phyloP scores from a whole-genome alignment of 2,113 vertebrate genomes.

The Xiphophorus couchianus region DNA sequence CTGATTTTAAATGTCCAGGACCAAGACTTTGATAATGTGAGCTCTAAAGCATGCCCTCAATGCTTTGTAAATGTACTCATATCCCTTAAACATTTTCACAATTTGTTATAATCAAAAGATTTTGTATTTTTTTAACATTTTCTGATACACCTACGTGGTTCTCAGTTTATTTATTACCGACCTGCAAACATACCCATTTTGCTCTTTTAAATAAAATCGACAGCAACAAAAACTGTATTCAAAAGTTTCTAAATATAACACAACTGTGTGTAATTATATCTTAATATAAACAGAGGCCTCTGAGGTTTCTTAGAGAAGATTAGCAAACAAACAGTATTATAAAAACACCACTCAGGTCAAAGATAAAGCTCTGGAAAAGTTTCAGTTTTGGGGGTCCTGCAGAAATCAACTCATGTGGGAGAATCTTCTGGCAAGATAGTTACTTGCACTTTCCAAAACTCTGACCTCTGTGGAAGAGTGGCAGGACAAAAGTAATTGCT shows the following conservation, averaged over 20 bases:
- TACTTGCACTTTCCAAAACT: background rate
- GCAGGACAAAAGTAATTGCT: too few species aligned
- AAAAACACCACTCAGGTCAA: background rate
- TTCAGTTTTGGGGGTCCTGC: too few species aligned
- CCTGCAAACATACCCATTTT: background rate
- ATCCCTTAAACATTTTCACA: background rate
- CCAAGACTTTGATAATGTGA: conserved; percentile 80
- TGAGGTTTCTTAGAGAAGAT: background rate
- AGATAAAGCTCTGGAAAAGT: too few species aligned
- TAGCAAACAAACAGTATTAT: background rate
- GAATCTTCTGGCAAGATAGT: background rate
- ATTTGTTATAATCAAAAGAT: background rate
- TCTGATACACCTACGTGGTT: background rate
- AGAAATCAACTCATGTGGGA: too few species aligned
- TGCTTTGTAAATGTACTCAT: background rate
- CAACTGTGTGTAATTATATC: background rate
- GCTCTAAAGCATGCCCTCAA: background rate
- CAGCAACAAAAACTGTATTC: background rate
- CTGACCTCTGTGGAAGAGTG: too few species aligned
- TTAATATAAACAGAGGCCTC: background rate
- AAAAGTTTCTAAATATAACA: background rate
- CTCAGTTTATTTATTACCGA: background rate
- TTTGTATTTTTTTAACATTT: background rate
- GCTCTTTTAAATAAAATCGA: background rate
- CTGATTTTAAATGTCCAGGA: conserved; percentile 77